Evolutionary conservation across 2,797 vertebrate genomes (phyloP), one percentile per base, ranked within the genome.

Genomic region (Threskiornis aethiopicus): DNA sequence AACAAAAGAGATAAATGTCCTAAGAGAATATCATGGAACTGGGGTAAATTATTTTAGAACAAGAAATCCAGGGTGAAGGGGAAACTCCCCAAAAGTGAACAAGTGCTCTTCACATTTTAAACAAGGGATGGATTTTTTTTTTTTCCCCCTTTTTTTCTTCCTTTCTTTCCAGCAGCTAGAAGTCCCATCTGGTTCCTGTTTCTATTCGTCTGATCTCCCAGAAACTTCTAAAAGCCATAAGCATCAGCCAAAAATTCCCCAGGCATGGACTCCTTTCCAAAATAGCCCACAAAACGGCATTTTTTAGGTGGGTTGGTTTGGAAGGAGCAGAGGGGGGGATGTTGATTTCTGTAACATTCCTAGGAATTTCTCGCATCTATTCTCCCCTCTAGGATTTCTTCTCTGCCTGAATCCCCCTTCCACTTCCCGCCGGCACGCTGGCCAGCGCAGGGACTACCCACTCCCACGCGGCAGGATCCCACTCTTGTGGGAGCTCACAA

Each of bases 121-220:
- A 87, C 64, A 94, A 73, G 85, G 78, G 42, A 89, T 89, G 84
- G 35, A 82, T 78, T 84, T n/a, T 26, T 19, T 19, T 39, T 39
- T 41, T 13, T 11, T 2, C 16, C 2, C 12, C 22, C 8, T 69
- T 82, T 76, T 87, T 86, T 79, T 9, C 33, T 90, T 61, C 61
- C 65, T 93, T 96, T 96, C 91, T 96, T 97, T 97, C 87, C 86
- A 97, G 93, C 94, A 97, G 94, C 87, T 96, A 86, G 62, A 88
- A 95, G 49, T 94, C 79, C 96, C 97, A 97, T 97, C 97, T 98
- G 96, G 95, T 98, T 97, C 96, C 96, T 97, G 95, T 97, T 97
- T 97, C 96, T 96, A 85, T 90, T 96, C 81, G 35, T 97, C 97
- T 97, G 96, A 97, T 97, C 96, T 97, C 96, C 93, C 89, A 97